Evolutionary conservation across 2,888 invertebrate species (phyloP).

Genomic region (Acholoe squamosa): DNA sequence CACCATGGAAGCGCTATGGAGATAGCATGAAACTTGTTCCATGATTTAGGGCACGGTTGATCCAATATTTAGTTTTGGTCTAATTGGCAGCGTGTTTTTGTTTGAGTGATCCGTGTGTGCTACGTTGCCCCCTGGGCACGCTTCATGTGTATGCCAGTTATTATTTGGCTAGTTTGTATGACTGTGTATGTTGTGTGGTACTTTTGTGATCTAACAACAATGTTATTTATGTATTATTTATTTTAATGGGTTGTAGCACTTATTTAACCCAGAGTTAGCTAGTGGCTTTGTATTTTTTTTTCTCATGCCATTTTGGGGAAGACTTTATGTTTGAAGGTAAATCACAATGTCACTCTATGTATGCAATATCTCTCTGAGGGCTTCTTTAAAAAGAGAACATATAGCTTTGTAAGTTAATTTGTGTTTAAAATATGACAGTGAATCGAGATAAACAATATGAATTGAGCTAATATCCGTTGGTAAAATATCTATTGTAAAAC

Average conservation of each 20-base stretch:
- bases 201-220: slow-evolving; percentile 45
- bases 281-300: slow-evolving; percentile 3
- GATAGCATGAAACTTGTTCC: not conserved
- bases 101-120: slow-evolving; percentile 24
- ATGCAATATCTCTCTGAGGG: not conserved
- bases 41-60: not conserved
- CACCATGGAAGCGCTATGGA: not conserved
- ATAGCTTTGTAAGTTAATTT: not conserved
- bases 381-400: not conserved
- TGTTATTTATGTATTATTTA: slow-evolving; percentile 34
- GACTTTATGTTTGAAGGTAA: slow-evolving; percentile 16
- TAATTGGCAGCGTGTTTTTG: not conserved
- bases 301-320: not conserved
- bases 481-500: no score
- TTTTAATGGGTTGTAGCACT: slow-evolving; percentile 15
- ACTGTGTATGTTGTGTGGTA: slow-evolving; percentile 40
- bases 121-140: not conserved
- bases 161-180: slow-evolving; percentile 31
- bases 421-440: not conserved
- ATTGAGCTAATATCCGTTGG: no score
- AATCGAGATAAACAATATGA: no score
- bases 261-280: slow-evolving; percentile 37
- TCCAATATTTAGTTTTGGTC: not conserved
- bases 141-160: not conserved
- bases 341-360: not conserved